Evolutionary conservation across 2,797 vertebrate genomes (phyloP).

Genomic region (Molossus alvarezi): DNA sequence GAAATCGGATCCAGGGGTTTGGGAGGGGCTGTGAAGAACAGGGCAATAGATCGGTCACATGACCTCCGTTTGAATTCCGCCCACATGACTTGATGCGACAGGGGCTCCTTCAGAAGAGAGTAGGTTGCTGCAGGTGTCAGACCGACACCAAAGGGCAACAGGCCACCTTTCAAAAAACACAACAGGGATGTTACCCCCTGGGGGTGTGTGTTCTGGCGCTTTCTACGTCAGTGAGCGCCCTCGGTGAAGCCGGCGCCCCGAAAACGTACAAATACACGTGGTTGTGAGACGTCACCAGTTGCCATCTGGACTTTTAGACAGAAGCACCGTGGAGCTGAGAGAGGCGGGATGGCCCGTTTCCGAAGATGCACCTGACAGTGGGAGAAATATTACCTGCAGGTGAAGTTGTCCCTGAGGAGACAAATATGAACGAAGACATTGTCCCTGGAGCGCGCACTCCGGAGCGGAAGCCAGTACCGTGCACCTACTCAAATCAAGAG

Average conservation of each 20-base stretch:
- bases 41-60: slow-evolving; percentile 49
- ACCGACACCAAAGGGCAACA: slow-evolving; percentile 72
- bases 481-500: not conserved
- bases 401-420: not conserved
- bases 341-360: not conserved
- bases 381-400: not conserved
- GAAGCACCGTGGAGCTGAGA: not conserved
- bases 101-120: slow-evolving; percentile 71
- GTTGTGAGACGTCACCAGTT: not conserved
- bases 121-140: slow-evolving; percentile 69
- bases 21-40: slow-evolving; percentile 84
- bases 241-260: not conserved
- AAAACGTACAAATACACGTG: not conserved
- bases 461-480: not conserved
- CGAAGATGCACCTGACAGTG: not conserved
- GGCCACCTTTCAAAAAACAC: slow-evolving; percentile 57
- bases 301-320: not conserved
- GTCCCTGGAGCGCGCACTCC: not conserved
- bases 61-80: slow-evolving; percentile 72
- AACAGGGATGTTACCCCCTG: slow-evolving; percentile 63
- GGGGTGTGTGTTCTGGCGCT: not conserved
- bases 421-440: not conserved
- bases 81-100: slow-evolving; percentile 74
- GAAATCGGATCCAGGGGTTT: slow-evolving; percentile 74
- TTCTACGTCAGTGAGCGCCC: slow-evolving; percentile 40